Base-by-base conservation (phyloP, 2,888 invertebrate species). In the Aplocera efformata region DNA sequence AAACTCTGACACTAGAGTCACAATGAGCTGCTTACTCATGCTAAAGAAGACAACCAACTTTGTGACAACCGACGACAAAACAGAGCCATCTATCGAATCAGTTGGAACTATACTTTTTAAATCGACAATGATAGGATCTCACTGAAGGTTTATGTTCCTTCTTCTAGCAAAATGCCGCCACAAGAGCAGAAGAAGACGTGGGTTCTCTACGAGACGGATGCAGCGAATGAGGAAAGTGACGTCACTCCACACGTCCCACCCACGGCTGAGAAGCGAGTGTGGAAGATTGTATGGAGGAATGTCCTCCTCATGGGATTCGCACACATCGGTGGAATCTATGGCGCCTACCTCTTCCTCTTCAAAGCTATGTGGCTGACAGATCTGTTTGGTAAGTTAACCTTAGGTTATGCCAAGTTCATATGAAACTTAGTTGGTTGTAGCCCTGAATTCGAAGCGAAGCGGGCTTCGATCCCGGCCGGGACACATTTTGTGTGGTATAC, bases 271-370 rank as follows among this genome's bases (percentile, higher is more conserved):
- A 88, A 90, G 50, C 82, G 91, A 36, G 84, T 88, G 60, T 62
- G 89, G 51, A 72, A 90, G 57, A 84, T 95, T 24, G 96, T 96
- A 0, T 96, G 96, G 96, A 90, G 94, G 53, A 96, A 96, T 63
- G 93, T 96, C 10, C 80, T 92, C 1, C 82, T 94, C 1, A 95
- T 96, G 69, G 77, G 79, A 0, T 90, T 92, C 46, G 89, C 96
- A 33, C 96, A 96, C 65, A 20, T 90, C 23, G 92, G 91, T 1
- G 93, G 93, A 0, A 52, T 95, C 0, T 95, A 94, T 60, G 96
- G 96, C 21, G 71, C 91, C 0, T 95, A 92, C 70, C 83, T 95
- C 3, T 86, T 92, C 66, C 69, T 95, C 7, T 90, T 92, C n/a
- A 91, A 93, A 25, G 94, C 94, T 1, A 93, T 92, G 88, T 88